Evolutionary conservation across 1,140 invertebrate genomes (phyloP).

Genomic region (Procambarus clarkii): DNA sequence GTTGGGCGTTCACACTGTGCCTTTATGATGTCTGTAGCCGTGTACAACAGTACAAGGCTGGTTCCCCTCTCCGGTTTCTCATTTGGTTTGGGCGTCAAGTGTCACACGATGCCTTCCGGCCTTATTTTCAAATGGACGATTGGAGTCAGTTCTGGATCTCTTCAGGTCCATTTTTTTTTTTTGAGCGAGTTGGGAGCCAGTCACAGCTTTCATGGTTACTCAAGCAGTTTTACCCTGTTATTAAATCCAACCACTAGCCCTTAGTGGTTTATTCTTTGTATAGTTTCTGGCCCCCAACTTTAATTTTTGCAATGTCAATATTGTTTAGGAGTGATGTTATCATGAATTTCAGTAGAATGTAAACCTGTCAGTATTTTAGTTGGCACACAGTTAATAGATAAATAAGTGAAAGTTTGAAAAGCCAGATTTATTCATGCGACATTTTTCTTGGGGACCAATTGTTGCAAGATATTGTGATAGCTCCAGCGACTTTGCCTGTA

Average conservation of each 20-base stretch:
- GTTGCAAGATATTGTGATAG: not conserved
- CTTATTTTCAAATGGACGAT: not conserved
- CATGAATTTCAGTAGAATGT: not conserved
- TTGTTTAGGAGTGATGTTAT: not conserved
- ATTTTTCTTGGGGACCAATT: not conserved
- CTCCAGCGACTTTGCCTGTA: not conserved
- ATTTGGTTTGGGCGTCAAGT: not conserved
- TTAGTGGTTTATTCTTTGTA: not conserved
- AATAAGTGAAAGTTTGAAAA: not conserved
- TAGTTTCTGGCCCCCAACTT: not conserved
- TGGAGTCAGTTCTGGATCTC: not conserved
- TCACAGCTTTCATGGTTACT: not conserved
- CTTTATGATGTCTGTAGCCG: conserved; percentile 43
- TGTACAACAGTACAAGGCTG: conserved; percentile 7
- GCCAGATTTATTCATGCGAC: not conserved
- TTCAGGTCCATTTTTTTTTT: not conserved
- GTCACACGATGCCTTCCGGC: not conserved
- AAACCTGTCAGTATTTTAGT: not conserved
- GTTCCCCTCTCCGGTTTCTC: not conserved
- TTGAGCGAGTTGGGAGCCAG: not conserved
- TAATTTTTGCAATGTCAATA: not conserved
- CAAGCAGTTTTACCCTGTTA: not conserved
- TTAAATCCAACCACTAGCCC: not conserved
- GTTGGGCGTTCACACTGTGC: conserved; percentile 60
- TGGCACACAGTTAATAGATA: not conserved